Base-by-base conservation (phyloP, 1,140 invertebrate species). In the Colletes latitarsis region DNA sequence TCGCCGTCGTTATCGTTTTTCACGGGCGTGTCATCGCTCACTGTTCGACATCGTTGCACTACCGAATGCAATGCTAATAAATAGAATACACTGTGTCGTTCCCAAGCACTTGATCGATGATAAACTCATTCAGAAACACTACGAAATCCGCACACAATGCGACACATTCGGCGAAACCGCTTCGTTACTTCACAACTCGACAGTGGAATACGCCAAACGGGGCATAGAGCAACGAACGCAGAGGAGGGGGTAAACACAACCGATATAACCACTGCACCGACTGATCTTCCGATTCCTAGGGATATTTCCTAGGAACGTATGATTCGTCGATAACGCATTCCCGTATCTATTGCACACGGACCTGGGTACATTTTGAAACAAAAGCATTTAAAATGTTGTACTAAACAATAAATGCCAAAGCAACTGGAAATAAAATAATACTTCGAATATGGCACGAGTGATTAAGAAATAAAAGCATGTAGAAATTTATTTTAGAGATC, bases 11-110 rank as follows among this genome's bases (percentile, higher is more conserved):
- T 76, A 79, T 85, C 74, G 76, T 60, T 66, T 74, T 71, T 76
- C 73, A 77, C 87, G 86, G 86, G 86, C 70, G 86, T 88, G 86
- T 88, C 86, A 84, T 86, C 68, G 84, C 49, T 71, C 71, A 74
- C 76, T 67, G 57, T 66, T 78, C n/a, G 46, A 53, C 70, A 81
- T 77, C 70, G 57, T 75, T 19, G 14, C 64, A 80, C 72, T 60
- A 10, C 2, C n/a, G 52, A 67, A 46, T 55, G 46, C 19, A 41
- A 46, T 30, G 46, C 49, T n/a, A 66, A 49, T 43, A n/a, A 57
- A 46, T 10, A 14, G 5, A 30, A 43, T 14, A 15, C 64, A 78
- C 62, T 39, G 14, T 63, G 70, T 62, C 63, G 64, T 62, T 15
- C 43, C 77, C 21, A 71, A 8, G 57, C 66, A 79, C 57, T 69